These are phyloP conservation scores for Spermophilus dauricus DNA, from an alignment of 2,113 vertebrate genomes.

Conservation along the genomic window DNA sequence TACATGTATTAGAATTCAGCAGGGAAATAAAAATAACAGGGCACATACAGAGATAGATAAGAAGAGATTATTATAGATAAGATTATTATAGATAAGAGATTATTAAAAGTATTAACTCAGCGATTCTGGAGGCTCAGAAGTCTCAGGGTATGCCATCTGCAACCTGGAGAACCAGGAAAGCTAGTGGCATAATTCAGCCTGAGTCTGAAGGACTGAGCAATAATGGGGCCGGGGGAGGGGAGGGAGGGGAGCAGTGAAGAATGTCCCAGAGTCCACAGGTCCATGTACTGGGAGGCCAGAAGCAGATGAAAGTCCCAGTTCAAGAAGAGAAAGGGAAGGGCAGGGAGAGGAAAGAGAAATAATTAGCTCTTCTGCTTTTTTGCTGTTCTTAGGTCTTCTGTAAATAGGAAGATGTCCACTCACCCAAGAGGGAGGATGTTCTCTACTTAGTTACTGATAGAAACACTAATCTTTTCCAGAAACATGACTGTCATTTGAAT, in stretches of 20 bases:
- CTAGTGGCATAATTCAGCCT: neutral
- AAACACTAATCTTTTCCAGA: neutral
- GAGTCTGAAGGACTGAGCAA: neutral
- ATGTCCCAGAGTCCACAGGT: neutral
- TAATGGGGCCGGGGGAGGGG: too few relatives aligned
- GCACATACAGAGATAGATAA: neutral
- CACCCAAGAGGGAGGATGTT: neutral
- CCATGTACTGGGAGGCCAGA: too few relatives aligned
- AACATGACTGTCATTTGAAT: neutral
- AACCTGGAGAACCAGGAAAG: neutral
- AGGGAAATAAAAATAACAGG: neutral
- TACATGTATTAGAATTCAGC: neutral
- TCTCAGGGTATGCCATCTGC: neutral
- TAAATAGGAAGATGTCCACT: neutral
- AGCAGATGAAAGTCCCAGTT: too few relatives aligned
- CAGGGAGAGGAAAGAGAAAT: neutral
- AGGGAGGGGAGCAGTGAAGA: too few relatives aligned
- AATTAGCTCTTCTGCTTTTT: neutral
- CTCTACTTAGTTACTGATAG: neutral
- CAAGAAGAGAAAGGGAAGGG: too few relatives aligned
- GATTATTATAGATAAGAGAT: neutral
- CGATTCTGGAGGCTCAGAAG: neutral
- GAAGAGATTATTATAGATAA: neutral
- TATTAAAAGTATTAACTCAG: neutral
- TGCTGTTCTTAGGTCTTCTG: neutral